Conservation (phyloP, 2,888 invertebrate genomes). For the Onthophagus sagittarius region DNA sequence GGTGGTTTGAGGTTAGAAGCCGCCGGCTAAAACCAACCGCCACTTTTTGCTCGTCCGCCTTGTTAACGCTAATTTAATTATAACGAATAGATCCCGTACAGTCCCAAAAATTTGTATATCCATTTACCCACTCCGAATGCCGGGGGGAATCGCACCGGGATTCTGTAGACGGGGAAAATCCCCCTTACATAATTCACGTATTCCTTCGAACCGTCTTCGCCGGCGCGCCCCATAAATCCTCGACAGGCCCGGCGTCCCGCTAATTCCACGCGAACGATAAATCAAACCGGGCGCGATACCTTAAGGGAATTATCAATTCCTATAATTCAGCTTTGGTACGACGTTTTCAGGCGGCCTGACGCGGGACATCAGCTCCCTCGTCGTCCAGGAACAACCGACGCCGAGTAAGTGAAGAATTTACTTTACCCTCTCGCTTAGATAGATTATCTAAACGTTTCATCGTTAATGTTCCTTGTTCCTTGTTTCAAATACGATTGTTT, state of each 20-base stretch:
- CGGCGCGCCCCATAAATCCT: slow-evolving; percentile 3
- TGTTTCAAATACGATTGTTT: no score
- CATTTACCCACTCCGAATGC: neutral
- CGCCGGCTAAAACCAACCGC: neutral
- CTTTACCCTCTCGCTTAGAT: neutral
- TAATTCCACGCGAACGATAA: slow-evolving; percentile 22
- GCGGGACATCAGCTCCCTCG: slow-evolving; percentile 67
- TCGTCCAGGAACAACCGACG: slow-evolving; percentile 67
- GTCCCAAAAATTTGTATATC: neutral
- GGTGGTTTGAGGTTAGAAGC: neutral
- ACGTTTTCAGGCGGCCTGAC: slow-evolving; percentile 55
- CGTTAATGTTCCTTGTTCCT: no score
- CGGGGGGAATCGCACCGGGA: no score
- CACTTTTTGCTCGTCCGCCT: neutral
- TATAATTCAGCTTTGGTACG: slow-evolving; percentile 14
- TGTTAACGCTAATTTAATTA: neutral
- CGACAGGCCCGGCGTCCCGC: slow-evolving; percentile 7
- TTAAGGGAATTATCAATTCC: neutral
- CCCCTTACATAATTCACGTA: neutral
- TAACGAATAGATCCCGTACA: neutral
- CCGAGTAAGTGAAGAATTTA: slow-evolving; percentile 53
- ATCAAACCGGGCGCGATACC: slow-evolving; percentile 14
- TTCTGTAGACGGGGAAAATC: neutral
- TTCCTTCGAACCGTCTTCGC: neutral
- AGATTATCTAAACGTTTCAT: neutral